Evolutionary conservation across 2,113 vertebrate species (phyloP).

Genomic region (Pluvianellus socialis): DNA sequence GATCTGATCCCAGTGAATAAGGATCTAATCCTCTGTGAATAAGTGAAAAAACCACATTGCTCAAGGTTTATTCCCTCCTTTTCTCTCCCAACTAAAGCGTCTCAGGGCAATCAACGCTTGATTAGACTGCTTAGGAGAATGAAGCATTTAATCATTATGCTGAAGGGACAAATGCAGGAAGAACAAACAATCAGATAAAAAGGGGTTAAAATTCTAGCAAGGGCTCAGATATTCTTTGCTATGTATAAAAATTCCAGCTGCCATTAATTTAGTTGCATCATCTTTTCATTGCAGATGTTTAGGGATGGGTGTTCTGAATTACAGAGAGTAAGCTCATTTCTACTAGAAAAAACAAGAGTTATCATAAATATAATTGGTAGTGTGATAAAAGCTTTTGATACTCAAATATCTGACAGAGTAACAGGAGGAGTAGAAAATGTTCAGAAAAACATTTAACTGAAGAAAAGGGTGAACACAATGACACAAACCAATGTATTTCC

Average conservation of each 20-base stretch:
- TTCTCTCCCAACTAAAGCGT: neutral
- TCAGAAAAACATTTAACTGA: neutral
- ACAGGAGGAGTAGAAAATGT: neutral
- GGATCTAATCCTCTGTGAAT: neutral
- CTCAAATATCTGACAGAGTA: neutral
- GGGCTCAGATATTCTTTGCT: neutral
- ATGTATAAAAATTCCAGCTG: slow-evolving; percentile 2
- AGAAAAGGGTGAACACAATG: neutral
- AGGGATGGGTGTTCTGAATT: neutral
- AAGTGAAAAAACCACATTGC: neutral
- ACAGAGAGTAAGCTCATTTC: neutral
- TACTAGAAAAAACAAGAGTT: neutral
- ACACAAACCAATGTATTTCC: neutral
- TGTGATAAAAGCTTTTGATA: neutral
- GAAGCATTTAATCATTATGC: neutral
- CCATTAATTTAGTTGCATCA: slow-evolving; percentile 6
- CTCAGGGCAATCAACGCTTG: neutral
- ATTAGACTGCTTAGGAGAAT: neutral
- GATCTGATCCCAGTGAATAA: neutral
- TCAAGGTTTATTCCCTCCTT: neutral
- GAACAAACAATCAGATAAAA: neutral
- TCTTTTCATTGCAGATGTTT: slow-evolving; percentile 18
- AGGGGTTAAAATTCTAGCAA: neutral
- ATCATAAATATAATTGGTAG: neutral
- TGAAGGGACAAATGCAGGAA: neutral